Base-by-base conservation (phyloP, 2,888 invertebrate species). In the Abscondita cerata region DNA sequence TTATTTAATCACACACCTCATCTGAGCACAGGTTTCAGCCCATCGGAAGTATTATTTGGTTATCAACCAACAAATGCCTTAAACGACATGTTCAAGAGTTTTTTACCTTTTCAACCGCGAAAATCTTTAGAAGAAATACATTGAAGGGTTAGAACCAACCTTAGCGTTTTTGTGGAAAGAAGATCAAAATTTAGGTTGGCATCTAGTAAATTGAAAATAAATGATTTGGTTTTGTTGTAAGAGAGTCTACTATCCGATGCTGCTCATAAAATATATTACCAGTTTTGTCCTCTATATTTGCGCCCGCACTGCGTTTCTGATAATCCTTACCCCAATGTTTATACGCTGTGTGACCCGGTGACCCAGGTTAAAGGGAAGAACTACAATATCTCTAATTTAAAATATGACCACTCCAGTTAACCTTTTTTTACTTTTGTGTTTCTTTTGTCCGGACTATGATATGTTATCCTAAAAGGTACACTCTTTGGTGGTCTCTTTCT, bases 261-360 rank as follows among this genome's bases (percentile, higher is more conserved):
- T 31, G 16, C 59, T 25, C 12, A 31, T 1, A 59, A 53, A 25
- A 13, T 18, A 9, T 47, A 38, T 6, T 15, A 19, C 1, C 52
- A 59, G 13, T 59, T 59, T 20, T 59, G 47, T 15, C 52, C 47
- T 12, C 20, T 59, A 13, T 59, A 53, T 47, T 59, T 53, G 9
- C 53, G 59, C 11, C 59, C 59, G 1, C 53, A 59, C 19, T 16
- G n/a, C 4, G 41, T 59, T 1, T 33, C 34, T 19, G 33, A 12
- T 8, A 20, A 15, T 2, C 59, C 52, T 8, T 20, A 59, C 38
- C 59, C 53, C 0, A 59, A 59, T 59, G 47, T 47, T 3, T 59
- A 59, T 25, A 31, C 46, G 1, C 6, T 59, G 5, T 15, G 12
- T 19, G 20, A 52, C 1, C 34, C 12, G 2, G 33, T 13, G n/a